Percentiles rank a stretch among this genome's conserved stretches.
Conservation (phyloP, 2,888 invertebrate genomes). For the Hipparchia semele region DNA sequence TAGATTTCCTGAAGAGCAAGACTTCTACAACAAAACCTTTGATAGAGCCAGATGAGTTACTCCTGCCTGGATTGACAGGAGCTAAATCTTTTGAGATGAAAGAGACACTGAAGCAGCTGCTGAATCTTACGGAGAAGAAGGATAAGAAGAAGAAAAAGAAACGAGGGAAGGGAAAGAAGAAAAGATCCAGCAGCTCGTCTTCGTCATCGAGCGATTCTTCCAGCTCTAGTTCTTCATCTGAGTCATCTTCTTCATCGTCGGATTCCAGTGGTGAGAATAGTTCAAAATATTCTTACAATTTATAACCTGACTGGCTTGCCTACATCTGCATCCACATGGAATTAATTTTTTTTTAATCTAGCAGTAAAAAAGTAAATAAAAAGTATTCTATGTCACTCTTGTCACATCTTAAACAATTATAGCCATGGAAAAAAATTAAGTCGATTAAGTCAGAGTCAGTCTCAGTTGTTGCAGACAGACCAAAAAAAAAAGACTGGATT, state of each 20-base stretch:
- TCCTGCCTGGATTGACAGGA: slow-evolving; percentile 83
- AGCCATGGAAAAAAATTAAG: no score
- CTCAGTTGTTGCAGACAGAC: no score
- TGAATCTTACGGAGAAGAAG: slow-evolving; percentile 85
- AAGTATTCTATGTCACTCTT: no score
- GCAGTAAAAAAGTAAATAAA: no score
- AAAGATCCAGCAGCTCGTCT: slow-evolving; percentile 85
- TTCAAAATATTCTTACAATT: slow-evolving; percentile 15
- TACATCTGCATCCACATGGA: neutral
- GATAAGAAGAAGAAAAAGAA: slow-evolving; percentile 87
- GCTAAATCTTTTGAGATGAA: slow-evolving; percentile 85
- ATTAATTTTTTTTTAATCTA: no score
- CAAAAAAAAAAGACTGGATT: no score
- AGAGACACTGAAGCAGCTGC: slow-evolving; percentile 85
- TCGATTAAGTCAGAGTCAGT: no score
- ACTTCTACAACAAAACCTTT: slow-evolving; percentile 81
- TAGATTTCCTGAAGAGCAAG: slow-evolving; percentile 91
- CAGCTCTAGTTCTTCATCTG: slow-evolving; percentile 84
- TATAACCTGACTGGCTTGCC: no score
- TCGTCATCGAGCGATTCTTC: slow-evolving; percentile 88
- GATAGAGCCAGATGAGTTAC: slow-evolving; percentile 85
- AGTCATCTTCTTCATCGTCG: slow-evolving; percentile 83
- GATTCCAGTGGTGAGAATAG: slow-evolving; percentile 76
- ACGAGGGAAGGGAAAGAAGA: slow-evolving; percentile 86
- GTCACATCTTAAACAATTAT: no score